A percentile compares a stretch with the other conserved stretches of the same genome.
Evolutionary conservation across 2,888 invertebrate species (phyloP).

Genomic region (Caprella mutica): DNA sequence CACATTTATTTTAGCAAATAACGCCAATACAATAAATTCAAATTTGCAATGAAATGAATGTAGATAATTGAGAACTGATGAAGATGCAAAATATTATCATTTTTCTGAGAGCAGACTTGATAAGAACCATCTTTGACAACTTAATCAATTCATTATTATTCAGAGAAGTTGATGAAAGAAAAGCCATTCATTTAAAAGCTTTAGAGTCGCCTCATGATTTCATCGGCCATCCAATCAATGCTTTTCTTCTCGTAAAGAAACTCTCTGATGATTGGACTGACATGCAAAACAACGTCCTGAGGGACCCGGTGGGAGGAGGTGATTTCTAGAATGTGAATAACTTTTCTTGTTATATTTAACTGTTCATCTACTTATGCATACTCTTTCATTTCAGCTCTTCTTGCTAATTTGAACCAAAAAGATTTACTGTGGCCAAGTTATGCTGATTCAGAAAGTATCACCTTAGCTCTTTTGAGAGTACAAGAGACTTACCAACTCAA

Average conservation of each 20-base stretch:
- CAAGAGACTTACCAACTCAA: slow-evolving; percentile 89
- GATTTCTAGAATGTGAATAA: no score
- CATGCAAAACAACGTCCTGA: slow-evolving; percentile 49
- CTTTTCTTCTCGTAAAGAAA: slow-evolving; percentile 83
- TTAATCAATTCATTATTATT: no score
- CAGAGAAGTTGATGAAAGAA: slow-evolving; percentile 36
- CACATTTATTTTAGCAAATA: no score
- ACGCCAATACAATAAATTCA: no score
- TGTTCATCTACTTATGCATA: no score
- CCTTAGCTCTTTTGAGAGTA: slow-evolving; percentile 79
- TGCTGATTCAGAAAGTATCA: slow-evolving; percentile 91
- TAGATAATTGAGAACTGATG: no score
- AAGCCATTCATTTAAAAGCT: slow-evolving; percentile 63
- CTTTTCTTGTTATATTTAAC: no score
- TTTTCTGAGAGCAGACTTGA: no score
- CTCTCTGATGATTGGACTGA: slow-evolving; percentile 83
- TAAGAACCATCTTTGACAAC: no score
- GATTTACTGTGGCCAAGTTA: slow-evolving; percentile 66
- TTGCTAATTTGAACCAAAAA: slow-evolving; percentile 62
- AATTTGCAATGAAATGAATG: no score
- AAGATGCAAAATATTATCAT: no score
- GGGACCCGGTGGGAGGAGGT: slow-evolving; percentile 53
- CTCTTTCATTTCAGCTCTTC: slow-evolving; percentile 51
- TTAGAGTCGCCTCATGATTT: slow-evolving; percentile 66
- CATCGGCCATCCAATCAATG: slow-evolving; percentile 85